Evolutionary conservation across 2,113 vertebrate species (phyloP).

Genomic region (Aptenodytes forsteri): DNA sequence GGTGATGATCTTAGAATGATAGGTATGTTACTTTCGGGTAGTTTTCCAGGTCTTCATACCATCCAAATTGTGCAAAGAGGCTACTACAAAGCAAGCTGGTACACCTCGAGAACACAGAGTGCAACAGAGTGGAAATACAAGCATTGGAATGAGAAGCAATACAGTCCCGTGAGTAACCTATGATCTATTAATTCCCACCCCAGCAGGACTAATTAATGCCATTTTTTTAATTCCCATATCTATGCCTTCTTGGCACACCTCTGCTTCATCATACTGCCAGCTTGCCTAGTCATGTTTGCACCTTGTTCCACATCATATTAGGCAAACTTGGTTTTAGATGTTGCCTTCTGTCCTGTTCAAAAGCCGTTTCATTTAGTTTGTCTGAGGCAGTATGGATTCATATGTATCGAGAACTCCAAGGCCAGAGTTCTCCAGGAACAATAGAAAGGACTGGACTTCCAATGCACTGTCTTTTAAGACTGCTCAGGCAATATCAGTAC

Average conservation of each 20-base stretch:
- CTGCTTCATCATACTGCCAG: not conserved
- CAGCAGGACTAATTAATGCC: not conserved
- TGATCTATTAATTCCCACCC: not conserved
- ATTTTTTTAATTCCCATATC: not conserved
- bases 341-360: not conserved
- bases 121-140: not conserved
- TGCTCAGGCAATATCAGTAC: not conserved
- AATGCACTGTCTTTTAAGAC: not conserved
- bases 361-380: not conserved
- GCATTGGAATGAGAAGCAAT: not conserved
- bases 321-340: not conserved
- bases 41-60: not conserved
- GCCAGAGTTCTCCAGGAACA: not conserved
- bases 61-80: not conserved
- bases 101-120: not conserved
- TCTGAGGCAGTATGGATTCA: not conserved
- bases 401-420: not conserved
- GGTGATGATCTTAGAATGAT: not conserved
- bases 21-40: not conserved
- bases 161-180: not conserved
- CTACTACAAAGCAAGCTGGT: not conserved
- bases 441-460: not conserved
- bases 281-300: not conserved
- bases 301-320: not conserved
- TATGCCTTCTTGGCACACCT: not conserved